Evolutionary conservation across 2,888 invertebrate species (phyloP), one percentile per base, ranked within the genome.

Genomic region (Drosophila quinaria): DNA sequence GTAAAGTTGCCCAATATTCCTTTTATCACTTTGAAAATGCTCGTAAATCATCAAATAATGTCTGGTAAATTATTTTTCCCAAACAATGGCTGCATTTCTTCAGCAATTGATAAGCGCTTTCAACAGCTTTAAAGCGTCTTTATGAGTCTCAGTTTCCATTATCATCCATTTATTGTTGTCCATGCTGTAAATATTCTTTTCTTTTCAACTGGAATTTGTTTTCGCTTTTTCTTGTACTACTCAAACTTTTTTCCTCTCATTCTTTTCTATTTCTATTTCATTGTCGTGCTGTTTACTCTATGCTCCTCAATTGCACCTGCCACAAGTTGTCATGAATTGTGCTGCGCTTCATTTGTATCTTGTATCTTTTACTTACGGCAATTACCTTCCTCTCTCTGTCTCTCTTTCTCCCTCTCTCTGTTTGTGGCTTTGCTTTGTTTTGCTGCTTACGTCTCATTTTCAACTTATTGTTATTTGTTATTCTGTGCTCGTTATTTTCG

Each of bases 401-500:
- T 8, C 19, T 3, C 11, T 22, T 0, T 3, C 11, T n/a, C 15
- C 11, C 22, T n/a, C 15, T 1, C 19, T 31, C 9, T 10, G 29
- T 29, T 31, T 31, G 35, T 31, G 11, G 19, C 9, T 67, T 71
- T 55, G 41, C 60, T 50, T 75, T 68, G 42, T 41, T 37, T 52
- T 33, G 3, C 50, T 37, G 47, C 9, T 52, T 42, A 54, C 59
- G 31, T 50, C 58, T 72, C 62, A 60, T 52, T 42, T 70, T 74
- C 56, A 42, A 31, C 33, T 64, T 65, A 50, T 77, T 80, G 67
- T 81, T 75, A 62, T 65, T 60, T 66, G 63, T 66, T 63, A 68
- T 83, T 70, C 73, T 72, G 72, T 78, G 70, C 80, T 82, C 72
- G 88, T 87, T 87, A 87, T 85, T 80, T 87, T 85, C 80, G 88